Percentiles rank a stretch among this genome's conserved stretches.
These are phyloP conservation scores for Bos indicus DNA, from an alignment of 2,113 vertebrate genomes.

Conservation along the genomic window DNA sequence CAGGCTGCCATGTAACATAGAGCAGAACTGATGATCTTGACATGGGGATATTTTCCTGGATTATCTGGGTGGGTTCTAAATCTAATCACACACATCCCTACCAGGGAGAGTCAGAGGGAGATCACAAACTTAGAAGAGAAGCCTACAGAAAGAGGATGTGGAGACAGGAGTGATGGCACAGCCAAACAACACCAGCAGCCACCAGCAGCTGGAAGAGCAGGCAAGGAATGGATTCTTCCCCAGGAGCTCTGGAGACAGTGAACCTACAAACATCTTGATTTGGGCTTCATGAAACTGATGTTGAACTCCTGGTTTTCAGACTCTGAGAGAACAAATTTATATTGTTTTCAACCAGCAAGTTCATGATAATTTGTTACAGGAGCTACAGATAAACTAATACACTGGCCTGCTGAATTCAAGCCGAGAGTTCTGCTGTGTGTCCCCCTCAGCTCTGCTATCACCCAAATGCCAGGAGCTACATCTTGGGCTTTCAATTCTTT, in stretches of 20 bases:
- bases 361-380: not conserved
- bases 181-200: not conserved
- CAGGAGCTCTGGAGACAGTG: not conserved
- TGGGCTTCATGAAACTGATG: not conserved
- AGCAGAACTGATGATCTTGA: not conserved
- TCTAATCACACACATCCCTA: not conserved
- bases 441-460: not conserved
- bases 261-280: not conserved
- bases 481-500: not conserved
- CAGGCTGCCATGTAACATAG: not conserved
- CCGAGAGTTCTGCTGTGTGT: not conserved
- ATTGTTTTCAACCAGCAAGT: not conserved
- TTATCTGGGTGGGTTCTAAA: not conserved
- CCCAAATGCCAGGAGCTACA: not conserved
- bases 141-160: fast-evolving
- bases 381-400: not conserved
- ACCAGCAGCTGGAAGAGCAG: not conserved
- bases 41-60: not conserved
- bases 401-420: not conserved
- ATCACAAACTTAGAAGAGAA: not conserved
- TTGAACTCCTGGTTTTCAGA: not conserved
- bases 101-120: not conserved
- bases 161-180: not conserved
- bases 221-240: not conserved
- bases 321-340: not conserved